Conservation (phyloP, 1,140 invertebrate genomes). For the Zaprionus ornatus region DNA sequence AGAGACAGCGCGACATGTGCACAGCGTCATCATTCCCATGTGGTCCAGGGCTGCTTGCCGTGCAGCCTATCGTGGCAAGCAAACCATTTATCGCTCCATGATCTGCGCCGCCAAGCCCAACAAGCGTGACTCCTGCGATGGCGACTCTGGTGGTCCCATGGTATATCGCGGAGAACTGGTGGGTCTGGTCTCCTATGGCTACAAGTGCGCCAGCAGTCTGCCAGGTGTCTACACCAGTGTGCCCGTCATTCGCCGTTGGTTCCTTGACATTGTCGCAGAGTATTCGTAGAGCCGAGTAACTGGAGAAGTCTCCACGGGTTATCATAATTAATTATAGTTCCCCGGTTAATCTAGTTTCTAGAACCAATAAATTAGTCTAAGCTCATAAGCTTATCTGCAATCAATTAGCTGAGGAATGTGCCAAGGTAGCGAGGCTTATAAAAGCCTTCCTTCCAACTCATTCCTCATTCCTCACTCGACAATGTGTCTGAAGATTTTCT, state of each 20-base stretch:
- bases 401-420: conserved; percentile 64
- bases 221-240: conserved; percentile 68
- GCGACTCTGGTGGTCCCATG: conserved; percentile 64
- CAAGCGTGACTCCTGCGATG: conserved; percentile 61
- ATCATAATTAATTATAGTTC: conserved; percentile 3
- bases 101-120: conserved; percentile 44
- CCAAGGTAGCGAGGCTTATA: conserved; percentile 5
- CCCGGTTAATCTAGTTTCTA: background rate
- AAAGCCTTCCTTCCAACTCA: background rate
- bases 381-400: conserved; percentile 36
- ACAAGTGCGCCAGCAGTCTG: conserved; percentile 45
- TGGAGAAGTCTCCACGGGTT: background rate
- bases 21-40: conserved; percentile 53
- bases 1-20: conserved; percentile 39
- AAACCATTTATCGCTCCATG: conserved; percentile 55
- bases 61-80: conserved; percentile 34
- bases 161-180: conserved; percentile 54
- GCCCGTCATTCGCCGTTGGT: conserved; percentile 51
- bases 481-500: conserved; percentile 25
- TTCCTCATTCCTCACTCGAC: background rate
- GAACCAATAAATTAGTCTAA: conserved; percentile 40
- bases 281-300: conserved; percentile 36
- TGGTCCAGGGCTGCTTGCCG: conserved; percentile 54
- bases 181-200: conserved; percentile 61
- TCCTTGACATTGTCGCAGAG: conserved; percentile 18